phyloP scores from a whole-genome alignment of 2,113 vertebrate genomes.

The Empidonax traillii region DNA sequence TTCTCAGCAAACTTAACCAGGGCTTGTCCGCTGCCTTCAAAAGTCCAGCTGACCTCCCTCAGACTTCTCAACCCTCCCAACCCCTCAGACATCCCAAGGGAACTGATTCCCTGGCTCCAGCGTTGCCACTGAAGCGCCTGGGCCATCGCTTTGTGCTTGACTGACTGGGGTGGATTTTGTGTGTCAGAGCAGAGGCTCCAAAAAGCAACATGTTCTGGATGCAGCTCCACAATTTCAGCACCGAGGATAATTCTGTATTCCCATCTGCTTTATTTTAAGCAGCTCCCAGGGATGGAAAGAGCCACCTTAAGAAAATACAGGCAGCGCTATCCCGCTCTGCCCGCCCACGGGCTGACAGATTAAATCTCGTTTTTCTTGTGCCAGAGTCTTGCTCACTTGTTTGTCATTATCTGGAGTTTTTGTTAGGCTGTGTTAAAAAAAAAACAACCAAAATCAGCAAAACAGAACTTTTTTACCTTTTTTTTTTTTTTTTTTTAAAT shows the following conservation, averaged over 20 bases:
- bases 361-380: constrained; percentile 30
- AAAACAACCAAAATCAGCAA: not conserved
- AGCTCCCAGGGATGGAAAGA: constrained; percentile 36
- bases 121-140: not conserved
- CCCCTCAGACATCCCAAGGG: rapidly evolving
- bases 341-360: constrained; percentile 40
- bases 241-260: constrained; percentile 25
- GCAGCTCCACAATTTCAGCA: not conserved
- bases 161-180: not conserved
- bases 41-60: not conserved
- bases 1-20: not conserved
- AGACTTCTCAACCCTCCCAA: not conserved
- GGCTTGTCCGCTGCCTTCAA: not conserved
- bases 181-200: not conserved
- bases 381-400: constrained; percentile 65
- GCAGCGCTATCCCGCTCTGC: constrained; percentile 5
- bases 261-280: constrained; percentile 59
- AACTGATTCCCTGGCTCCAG: not conserved
- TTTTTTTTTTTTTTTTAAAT: no score
- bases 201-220: constrained; percentile 33
- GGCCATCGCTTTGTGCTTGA: not conserved
- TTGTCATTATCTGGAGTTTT: constrained; percentile 59
- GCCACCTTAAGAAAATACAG: constrained; percentile 54
- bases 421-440: constrained; percentile 22
- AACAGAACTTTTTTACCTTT: not conserved